Percentiles rank a stretch among this genome's conserved stretches.
phyloP scores from a whole-genome alignment of 2,888 invertebrate species.

The Tachina grossa region DNA sequence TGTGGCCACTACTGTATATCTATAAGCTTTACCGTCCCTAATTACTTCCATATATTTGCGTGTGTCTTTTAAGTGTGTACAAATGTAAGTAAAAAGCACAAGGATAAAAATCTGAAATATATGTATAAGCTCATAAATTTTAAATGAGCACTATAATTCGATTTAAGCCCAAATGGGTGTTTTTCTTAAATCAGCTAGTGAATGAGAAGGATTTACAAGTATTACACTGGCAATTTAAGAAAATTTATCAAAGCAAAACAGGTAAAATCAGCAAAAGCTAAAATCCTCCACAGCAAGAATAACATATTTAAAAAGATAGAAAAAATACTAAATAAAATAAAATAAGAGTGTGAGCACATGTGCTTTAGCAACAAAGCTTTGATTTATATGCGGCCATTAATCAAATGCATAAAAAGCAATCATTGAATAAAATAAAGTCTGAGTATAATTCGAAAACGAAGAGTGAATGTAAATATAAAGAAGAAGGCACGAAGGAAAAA shows the following conservation, averaged over 20 bases:
- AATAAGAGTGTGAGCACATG: background rate
- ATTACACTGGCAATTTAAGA: constrained; percentile 32
- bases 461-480: background rate
- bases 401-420: constrained; percentile 37
- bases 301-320: background rate
- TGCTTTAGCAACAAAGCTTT: constrained; percentile 30
- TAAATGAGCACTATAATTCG: constrained; percentile 59
- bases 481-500: background rate
- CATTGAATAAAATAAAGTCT: constrained; percentile 15
- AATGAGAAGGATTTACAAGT: background rate
- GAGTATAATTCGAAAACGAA: background rate
- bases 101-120: constrained; percentile 14
- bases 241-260: constrained; percentile 47
- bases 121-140: constrained; percentile 52
- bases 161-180: constrained; percentile 25
- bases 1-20: no score
- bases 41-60: no score
- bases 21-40: no score
- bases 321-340: no score
- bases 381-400: constrained; percentile 65
- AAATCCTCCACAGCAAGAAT: background rate
- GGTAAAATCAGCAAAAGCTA: background rate
- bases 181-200: constrained; percentile 12
- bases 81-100: background rate
- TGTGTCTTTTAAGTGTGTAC: no score